Evolutionary conservation across 2,888 invertebrate genomes (phyloP), one percentile per base, ranked within the genome.

Genomic region (Deilephila elpenor): DNA sequence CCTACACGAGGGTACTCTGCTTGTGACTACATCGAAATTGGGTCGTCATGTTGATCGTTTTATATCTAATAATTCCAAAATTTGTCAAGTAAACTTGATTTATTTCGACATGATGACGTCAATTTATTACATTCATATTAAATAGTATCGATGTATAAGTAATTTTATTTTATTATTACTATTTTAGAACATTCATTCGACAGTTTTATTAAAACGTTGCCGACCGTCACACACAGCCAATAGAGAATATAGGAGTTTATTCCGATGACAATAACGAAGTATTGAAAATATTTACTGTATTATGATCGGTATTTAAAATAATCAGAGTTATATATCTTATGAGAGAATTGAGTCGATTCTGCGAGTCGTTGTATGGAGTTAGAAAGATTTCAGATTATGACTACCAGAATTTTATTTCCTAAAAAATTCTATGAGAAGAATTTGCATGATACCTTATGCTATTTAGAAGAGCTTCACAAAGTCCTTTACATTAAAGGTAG

Each of bases 181-280:
- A 44, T 3, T 44, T 44, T 44, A 14, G 11, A 44, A 11, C 7
- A 11, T 14, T 14, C 25, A 64, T 64, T 14, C 25, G 51, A 17
- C 67, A 67, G 67, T 67, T 67, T 67, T 44, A 67, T 51, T 51
- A 67, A 51, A 51, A 67, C 61, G 32, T 75, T 71, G 59, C 56
- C 53, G 71, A 60, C 59, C 32, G 25, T 60, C 51, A 61, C 19
- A 64, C 5, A 72, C 59, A 73, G 71, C 25, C 56, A 71, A 62
- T 70, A 74, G 71, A 53, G 64, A 76, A 53, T 64, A 74, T 70
- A 71, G 56, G 53, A 76, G 70, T 76, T 76, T 78, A 78, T 71
- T 75, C 67, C 76, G 76, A 82, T 77, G 85, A 86, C 86, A 86
- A 86, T 86, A 86, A 84, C 74, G 70, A 75, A 78, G 77, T 79